Conservation (phyloP, 1,140 invertebrate species). For the Eriosoma lanigerum region DNA sequence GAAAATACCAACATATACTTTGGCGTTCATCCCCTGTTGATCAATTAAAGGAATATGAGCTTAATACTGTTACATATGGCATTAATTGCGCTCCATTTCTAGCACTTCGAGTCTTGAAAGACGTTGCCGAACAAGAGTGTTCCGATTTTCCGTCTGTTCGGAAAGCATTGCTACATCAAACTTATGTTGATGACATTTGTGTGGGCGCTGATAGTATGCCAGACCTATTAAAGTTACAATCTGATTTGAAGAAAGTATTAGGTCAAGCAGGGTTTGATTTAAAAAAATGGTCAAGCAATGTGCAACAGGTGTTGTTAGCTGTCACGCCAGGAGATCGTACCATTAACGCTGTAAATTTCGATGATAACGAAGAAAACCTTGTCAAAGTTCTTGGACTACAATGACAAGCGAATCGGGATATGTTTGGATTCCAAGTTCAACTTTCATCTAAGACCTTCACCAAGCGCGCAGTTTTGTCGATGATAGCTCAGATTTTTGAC, state of each 20-base stretch:
- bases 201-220: neutral
- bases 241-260: neutral
- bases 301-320: neutral
- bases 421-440: neutral
- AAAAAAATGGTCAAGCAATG: neutral
- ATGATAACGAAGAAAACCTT: neutral
- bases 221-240: neutral
- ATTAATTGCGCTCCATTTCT: slow-evolving; percentile 56
- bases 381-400: neutral
- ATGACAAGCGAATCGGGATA: neutral
- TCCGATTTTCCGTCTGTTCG: neutral
- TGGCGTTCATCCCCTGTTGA: slow-evolving; percentile 56
- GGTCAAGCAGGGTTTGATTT: neutral
- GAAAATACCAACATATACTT: slow-evolving; percentile 57
- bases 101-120: slow-evolving; percentile 56
- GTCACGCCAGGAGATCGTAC: neutral
- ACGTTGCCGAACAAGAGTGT: slow-evolving; percentile 54
- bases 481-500: slow-evolving; percentile 58
- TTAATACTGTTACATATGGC: slow-evolving; percentile 57
- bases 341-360: neutral
- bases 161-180: neutral
- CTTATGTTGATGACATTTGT: slow-evolving; percentile 41
- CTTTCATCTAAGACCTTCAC: neutral
- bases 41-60: slow-evolving; percentile 55
- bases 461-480: slow-evolving; percentile 57